These are phyloP conservation scores for Sebastes diploproa DNA, from an alignment of 2,797 vertebrate species.

Conservation along the genomic window DNA sequence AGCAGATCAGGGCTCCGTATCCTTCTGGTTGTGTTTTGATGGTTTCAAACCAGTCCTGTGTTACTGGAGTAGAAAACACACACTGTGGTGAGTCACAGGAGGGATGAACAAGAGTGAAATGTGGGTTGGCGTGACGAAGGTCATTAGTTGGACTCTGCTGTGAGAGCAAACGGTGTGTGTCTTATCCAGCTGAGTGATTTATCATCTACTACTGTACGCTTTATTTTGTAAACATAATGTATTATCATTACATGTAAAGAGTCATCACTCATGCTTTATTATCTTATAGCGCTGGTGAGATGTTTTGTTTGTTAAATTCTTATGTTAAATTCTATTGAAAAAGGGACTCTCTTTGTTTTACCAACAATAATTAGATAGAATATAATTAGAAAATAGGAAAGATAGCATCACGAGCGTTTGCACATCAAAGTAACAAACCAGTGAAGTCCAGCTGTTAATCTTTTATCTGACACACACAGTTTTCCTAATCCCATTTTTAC, in stretches of 20 bases:
- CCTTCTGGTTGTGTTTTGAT: conserved; percentile 50
- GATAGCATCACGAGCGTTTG: background rate
- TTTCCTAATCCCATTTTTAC: conserved; percentile 38
- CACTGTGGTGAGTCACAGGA: conserved; percentile 34
- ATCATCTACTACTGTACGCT: background rate
- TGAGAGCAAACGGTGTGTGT: conserved; percentile 25
- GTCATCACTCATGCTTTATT: background rate
- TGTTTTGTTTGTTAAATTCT: background rate
- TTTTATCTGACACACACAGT: background rate
- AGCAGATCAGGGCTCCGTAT: conserved; percentile 78
- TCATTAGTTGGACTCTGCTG: conserved; percentile 17
- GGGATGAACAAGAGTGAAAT: conserved; percentile 38
- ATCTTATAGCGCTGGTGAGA: too few relatives aligned
- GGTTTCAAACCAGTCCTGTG: background rate
- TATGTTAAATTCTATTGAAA: background rate
- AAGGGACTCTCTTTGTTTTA: background rate
- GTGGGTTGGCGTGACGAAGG: conserved; percentile 19
- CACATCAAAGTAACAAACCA: background rate
- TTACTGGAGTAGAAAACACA: background rate
- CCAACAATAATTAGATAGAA: background rate
- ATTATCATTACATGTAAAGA: background rate
- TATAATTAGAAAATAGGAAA: background rate
- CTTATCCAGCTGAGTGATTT: conserved; percentile 16
- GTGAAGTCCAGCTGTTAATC: background rate
- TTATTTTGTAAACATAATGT: background rate